These are phyloP conservation scores for Meleagris gallopavo DNA, from an alignment of 2,113 vertebrate species.

Conservation along the genomic window DNA sequence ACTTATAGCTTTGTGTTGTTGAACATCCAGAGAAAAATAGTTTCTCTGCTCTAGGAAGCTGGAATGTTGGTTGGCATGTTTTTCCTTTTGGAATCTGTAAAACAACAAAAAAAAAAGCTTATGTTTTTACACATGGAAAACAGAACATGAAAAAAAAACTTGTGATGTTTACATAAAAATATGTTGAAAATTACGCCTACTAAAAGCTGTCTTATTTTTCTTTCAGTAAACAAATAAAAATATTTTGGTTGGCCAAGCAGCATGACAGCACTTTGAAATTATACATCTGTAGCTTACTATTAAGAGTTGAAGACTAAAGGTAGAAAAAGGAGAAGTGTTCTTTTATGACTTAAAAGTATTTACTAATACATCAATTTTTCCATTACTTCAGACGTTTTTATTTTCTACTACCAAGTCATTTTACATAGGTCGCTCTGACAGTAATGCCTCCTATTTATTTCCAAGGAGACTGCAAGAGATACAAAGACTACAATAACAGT, in stretches of 20 bases:
- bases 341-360: not conserved
- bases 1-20: conserved; percentile 85
- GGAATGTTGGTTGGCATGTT: conserved; percentile 89
- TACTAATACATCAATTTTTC: not conserved
- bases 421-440: not conserved
- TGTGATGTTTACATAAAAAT: not conserved
- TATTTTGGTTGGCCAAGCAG: not conserved
- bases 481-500: too few relatives aligned
- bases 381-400: not conserved
- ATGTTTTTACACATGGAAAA: not conserved
- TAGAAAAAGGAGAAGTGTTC: not conserved
- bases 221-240: not conserved
- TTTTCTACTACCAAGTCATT: not conserved
- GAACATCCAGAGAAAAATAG: conserved; percentile 89
- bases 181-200: not conserved
- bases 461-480: too few relatives aligned
- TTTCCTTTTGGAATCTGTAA: conserved; percentile 89
- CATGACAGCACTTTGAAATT: not conserved
- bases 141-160: not conserved
- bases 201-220: not conserved
- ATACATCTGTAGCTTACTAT: not conserved
- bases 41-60: conserved; percentile 85
- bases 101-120: conserved; percentile 9
- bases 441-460: not conserved
- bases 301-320: not conserved